Conservation (phyloP, 2,888 invertebrate species). For the Drosophila parthenogenetica region DNA sequence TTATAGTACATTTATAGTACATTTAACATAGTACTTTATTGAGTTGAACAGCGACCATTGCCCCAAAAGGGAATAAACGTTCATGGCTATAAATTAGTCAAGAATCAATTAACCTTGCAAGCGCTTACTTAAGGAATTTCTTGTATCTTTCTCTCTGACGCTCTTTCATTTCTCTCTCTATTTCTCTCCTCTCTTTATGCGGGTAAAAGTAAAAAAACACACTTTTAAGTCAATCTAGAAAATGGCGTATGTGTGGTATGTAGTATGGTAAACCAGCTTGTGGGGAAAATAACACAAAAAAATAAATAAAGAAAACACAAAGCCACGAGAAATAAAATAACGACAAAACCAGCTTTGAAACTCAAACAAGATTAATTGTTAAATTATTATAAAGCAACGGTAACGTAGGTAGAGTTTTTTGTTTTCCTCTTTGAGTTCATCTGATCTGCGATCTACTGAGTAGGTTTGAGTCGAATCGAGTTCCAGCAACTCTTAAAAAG, state of each 20-base stretch:
- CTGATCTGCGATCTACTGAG: conserved; percentile 18
- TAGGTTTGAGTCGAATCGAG: neutral
- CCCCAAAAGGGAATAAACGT: conserved; percentile 6
- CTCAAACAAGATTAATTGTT: conserved; percentile 73
- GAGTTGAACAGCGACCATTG: neutral
- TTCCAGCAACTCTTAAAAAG: conserved; percentile 41
- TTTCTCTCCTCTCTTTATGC: conserved; percentile 14
- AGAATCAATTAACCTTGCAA: conserved; percentile 25
- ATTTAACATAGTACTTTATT: no score
- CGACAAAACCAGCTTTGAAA: conserved; percentile 40
- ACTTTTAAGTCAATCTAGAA: conserved; percentile 35
- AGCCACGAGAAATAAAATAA: conserved; percentile 23
- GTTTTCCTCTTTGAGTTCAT: conserved; percentile 36
- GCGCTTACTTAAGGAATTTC: conserved; percentile 25
- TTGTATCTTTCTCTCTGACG: conserved; percentile 7
- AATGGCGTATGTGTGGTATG: conserved; percentile 28
- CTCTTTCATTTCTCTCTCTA: neutral
- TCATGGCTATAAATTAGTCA: conserved; percentile 7
- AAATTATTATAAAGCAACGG: conserved; percentile 63
- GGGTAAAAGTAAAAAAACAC: conserved; percentile 32
- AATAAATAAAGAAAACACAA: conserved; percentile 16
- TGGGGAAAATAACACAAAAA: conserved; percentile 31
- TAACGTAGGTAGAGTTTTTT: conserved; percentile 55
- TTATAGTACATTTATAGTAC: conserved; percentile 7
- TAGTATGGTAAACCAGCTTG: conserved; percentile 25